Conservation (phyloP, 2,888 invertebrate species). For the Cheiracanthium punctorium region DNA sequence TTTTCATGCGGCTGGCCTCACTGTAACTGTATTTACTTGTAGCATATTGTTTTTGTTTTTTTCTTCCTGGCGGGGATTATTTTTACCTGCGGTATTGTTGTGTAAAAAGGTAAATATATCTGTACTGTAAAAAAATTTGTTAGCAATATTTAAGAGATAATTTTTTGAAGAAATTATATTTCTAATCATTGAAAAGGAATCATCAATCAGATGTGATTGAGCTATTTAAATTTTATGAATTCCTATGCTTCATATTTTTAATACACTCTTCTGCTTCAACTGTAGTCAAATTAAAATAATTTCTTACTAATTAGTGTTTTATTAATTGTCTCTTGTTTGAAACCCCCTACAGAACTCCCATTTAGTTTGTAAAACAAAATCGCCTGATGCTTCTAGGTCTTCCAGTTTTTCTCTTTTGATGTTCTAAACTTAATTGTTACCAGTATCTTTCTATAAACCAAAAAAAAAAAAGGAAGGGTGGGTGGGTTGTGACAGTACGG, state of each 20-base stretch:
- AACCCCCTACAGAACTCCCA: no score
- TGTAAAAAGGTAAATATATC: slow-evolving; percentile 61
- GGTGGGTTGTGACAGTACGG: no score
- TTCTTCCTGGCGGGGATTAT: slow-evolving; percentile 32
- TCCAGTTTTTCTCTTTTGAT: no score
- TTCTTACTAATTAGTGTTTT: slow-evolving; percentile 63
- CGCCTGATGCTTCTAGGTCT: no score
- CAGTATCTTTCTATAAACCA: no score
- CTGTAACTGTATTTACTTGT: slow-evolving; percentile 43
- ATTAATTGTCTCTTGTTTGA: no score
- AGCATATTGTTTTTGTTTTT: slow-evolving; percentile 59
- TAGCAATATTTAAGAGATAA: slow-evolving; percentile 63
- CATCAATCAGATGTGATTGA: slow-evolving; percentile 35
- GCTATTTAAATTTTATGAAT: slow-evolving; percentile 41
- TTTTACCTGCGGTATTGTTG: slow-evolving; percentile 60
- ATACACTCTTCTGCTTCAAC: slow-evolving; percentile 62
- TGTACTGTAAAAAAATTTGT: slow-evolving; percentile 64
- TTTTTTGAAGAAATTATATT: slow-evolving; percentile 67
- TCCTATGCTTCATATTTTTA: slow-evolving; percentile 67
- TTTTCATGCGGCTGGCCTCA: slow-evolving; percentile 26
- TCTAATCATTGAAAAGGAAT: slow-evolving; percentile 58
- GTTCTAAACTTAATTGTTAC: no score
- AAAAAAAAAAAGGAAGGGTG: no score
- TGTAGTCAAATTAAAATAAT: slow-evolving; percentile 69
- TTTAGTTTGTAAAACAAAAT: no score